Percentiles rank a stretch among this genome's conserved stretches.
phyloP scores from a whole-genome alignment of 1,140 invertebrate genomes.

The Tetragnatha versicolor region DNA sequence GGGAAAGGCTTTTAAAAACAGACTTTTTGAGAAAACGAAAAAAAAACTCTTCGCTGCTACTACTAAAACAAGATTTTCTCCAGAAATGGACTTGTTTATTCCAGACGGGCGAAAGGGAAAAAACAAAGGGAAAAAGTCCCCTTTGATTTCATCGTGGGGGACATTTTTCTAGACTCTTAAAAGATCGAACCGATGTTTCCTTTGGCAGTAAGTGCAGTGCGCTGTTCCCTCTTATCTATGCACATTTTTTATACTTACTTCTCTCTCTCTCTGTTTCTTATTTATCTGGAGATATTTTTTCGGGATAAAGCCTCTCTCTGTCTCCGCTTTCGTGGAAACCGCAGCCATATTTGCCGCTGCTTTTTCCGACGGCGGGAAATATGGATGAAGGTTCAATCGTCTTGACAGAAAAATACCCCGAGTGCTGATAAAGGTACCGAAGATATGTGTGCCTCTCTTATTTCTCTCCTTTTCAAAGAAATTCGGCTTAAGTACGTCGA shows the following conservation, averaged over 20 bases:
- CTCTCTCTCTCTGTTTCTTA: too few relatives aligned
- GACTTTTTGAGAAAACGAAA: background rate
- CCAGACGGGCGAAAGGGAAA: background rate
- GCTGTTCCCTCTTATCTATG: background rate
- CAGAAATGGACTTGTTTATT: conserved; percentile 4
- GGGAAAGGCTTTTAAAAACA: conserved; percentile 10
- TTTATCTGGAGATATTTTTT: background rate
- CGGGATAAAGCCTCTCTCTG: background rate
- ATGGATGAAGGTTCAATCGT: background rate
- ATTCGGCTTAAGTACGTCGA: too few relatives aligned
- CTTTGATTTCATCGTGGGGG: background rate
- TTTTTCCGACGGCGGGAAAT: too few relatives aligned
- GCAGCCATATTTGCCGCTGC: too few relatives aligned
- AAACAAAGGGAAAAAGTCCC: background rate
- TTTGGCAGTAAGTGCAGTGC: too few relatives aligned
- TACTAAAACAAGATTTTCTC: background rate
- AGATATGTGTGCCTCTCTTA: too few relatives aligned
- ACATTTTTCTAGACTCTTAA: background rate
- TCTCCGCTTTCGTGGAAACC: background rate
- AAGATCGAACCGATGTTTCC: background rate
- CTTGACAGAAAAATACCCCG: background rate
- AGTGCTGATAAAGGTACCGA: too few relatives aligned
- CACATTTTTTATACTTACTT: too few relatives aligned
- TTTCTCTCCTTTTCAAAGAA: too few relatives aligned
- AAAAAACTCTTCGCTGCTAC: too few relatives aligned